phyloP scores from a whole-genome alignment of 2,797 vertebrate genomes.

The Rhodeus uyekii region DNA sequence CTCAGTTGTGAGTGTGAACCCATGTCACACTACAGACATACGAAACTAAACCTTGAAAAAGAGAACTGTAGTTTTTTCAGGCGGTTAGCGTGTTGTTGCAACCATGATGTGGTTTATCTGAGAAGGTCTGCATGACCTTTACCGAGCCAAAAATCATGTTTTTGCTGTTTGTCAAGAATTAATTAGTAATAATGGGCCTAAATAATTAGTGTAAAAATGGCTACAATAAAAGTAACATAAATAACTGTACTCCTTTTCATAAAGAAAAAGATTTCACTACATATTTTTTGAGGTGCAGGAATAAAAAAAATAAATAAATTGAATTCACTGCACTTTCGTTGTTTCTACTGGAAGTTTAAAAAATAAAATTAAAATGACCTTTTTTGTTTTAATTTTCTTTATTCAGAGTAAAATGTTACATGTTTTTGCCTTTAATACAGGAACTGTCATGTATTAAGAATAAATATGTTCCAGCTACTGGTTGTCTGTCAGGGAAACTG shows the following conservation, averaged over 20 bases:
- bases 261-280: background rate
- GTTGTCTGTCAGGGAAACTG: background rate
- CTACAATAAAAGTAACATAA: background rate
- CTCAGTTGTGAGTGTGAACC: background rate
- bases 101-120: background rate
- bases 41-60: slow-evolving; percentile 6
- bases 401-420: background rate
- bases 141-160: background rate
- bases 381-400: background rate
- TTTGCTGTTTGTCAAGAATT: background rate
- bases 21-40: background rate
- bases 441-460: background rate
- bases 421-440: background rate
- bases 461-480: background rate
- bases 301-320: background rate
- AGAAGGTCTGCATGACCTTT: background rate
- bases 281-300: background rate
- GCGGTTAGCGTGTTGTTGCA: background rate
- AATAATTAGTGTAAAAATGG: background rate
- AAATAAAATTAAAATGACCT: too few relatives aligned
- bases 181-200: background rate
- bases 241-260: background rate
- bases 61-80: background rate
- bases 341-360: too few relatives aligned
- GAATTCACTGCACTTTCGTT: background rate